Conservation (phyloP, 2,797 vertebrate genomes). For the Phataginus tetradactyla region DNA sequence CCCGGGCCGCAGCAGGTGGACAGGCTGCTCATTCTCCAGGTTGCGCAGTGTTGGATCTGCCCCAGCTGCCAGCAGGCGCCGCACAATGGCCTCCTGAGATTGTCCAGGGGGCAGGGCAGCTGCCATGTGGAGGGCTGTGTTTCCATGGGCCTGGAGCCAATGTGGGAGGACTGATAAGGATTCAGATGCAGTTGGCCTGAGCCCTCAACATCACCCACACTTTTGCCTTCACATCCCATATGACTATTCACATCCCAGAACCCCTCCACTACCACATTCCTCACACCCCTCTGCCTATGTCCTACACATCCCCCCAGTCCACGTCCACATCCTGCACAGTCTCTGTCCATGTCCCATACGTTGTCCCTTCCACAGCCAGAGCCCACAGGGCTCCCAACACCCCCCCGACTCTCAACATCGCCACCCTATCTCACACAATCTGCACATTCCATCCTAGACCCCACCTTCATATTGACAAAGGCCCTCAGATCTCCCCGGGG, state of each 20-base stretch:
- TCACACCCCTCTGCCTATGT: background rate
- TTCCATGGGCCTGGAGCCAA: conserved; percentile 92
- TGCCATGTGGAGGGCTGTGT: conserved; percentile 96
- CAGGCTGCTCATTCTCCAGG: conserved; percentile 94
- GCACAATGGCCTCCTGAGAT: conserved; percentile 91
- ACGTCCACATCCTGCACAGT: background rate
- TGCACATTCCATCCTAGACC: background rate
- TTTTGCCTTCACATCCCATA: background rate
- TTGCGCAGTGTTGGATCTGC: conserved; percentile 94
- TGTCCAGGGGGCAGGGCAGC: conserved; percentile 91
- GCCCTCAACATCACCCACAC: background rate
- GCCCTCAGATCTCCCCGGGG: conserved; percentile 87
- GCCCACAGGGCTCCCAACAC: background rate
- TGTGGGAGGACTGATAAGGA: background rate
- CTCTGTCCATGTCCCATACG: background rate
- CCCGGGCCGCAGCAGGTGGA: conserved; percentile 92
- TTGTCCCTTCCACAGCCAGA: background rate
- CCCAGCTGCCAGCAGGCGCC: conserved; percentile 89
- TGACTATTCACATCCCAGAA: background rate
- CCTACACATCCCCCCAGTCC: no score
- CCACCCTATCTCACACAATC: background rate
- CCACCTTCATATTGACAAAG: conserved; percentile 95
- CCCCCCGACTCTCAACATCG: background rate
- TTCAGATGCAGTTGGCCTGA: no score
- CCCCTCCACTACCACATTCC: background rate